A percentile compares a stretch with the other conserved stretches of the same genome.
Evolutionary conservation across 64 coral and sea anemone species (phyloP).

Genomic region (Astreopora myriophthalma): DNA sequence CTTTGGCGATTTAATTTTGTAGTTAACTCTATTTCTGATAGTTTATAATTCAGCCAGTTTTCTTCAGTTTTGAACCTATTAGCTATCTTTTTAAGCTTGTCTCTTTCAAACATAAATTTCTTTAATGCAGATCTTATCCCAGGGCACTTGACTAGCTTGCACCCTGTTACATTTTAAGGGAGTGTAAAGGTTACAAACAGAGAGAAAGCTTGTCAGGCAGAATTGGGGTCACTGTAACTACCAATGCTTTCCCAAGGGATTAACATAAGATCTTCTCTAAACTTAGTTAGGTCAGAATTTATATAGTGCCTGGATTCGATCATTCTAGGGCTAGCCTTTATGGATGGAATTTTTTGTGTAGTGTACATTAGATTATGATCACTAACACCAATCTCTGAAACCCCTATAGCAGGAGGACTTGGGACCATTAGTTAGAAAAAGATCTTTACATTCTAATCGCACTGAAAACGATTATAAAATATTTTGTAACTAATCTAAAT

Average conservation of each 20-base stretch:
- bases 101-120: not conserved
- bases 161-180: not conserved
- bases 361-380: not conserved
- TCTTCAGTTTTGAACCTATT: not conserved
- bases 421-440: not conserved
- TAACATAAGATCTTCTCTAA: not conserved
- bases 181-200: not conserved
- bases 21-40: not conserved
- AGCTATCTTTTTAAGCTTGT: not conserved
- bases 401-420: not conserved
- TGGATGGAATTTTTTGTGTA: not conserved
- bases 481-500: constrained; percentile 44
- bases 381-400: not conserved
- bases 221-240: not conserved
- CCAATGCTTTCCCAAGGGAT: not conserved
- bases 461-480: no score
- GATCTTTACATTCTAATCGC: no score
- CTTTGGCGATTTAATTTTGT: not conserved
- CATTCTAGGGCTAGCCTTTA: not conserved
- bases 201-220: not conserved
- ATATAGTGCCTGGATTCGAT: not conserved
- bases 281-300: not conserved
- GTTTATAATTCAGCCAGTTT: not conserved
- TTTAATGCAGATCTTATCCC: not conserved
- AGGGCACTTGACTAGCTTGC: not conserved